phyloP scores from a whole-genome alignment of 1,140 invertebrate species.

The Babylonia areolata region DNA sequence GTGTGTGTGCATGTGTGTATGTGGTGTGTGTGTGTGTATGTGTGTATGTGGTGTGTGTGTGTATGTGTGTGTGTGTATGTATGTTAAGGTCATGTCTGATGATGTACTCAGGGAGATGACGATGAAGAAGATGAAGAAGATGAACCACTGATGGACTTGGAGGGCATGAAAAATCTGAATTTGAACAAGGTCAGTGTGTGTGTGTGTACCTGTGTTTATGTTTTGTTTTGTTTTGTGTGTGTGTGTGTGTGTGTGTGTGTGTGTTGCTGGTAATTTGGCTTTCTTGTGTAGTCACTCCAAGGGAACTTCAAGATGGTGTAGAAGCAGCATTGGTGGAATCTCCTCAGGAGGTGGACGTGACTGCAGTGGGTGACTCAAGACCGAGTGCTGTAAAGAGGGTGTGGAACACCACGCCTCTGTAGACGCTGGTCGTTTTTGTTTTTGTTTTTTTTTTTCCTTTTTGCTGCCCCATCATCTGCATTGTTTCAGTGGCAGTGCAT shows the following conservation, averaged over 20 bases:
- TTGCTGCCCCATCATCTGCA: no score
- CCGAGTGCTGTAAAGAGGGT: no score
- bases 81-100: not conserved
- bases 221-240: not conserved
- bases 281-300: no score
- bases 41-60: conserved; percentile 7
- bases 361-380: no score
- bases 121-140: conserved; percentile 72
- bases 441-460: no score
- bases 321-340: no score
- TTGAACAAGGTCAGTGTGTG: conserved; percentile 49
- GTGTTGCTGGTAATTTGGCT: no score
- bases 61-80: not conserved
- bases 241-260: not conserved
- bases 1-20: not conserved
- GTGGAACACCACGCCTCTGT: no score
- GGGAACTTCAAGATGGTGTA: no score
- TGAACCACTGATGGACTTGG: conserved; percentile 72
- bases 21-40: not conserved
- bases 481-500: no score
- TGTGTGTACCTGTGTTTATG: not conserved
- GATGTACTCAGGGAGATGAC: conserved; percentile 55
- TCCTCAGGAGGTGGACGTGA: no score
- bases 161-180: conserved; percentile 66
- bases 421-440: no score